Conservation (phyloP, 2,888 invertebrate genomes). For the Pheosia gnoma region DNA sequence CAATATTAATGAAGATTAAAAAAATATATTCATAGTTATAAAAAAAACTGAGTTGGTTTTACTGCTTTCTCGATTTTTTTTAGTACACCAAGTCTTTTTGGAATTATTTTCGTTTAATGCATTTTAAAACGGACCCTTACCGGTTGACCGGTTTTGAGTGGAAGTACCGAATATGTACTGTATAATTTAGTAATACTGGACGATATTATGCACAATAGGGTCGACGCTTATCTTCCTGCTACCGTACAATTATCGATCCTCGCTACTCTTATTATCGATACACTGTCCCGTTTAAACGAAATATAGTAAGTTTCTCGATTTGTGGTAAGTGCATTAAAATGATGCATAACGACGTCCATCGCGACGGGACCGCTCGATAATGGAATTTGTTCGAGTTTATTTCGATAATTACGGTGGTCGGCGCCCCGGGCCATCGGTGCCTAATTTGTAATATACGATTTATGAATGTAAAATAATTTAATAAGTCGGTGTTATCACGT, state of each 20-base stretch:
- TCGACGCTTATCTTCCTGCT: constrained; percentile 68
- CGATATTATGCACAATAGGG: constrained; percentile 78
- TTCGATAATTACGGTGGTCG: constrained; percentile 56
- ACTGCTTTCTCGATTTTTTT: not conserved
- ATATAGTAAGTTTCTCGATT: constrained; percentile 60
- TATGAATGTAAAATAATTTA: constrained; percentile 57
- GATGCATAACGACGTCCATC: constrained; percentile 64
- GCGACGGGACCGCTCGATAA: constrained; percentile 40
- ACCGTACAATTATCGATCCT: constrained; percentile 73
- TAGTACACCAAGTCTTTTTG: not conserved
- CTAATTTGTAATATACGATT: constrained; percentile 64
- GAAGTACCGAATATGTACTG: constrained; percentile 41
- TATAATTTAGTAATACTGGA: constrained; percentile 76
- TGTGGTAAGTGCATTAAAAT: constrained; percentile 69
- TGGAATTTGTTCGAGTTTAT: constrained; percentile 67
- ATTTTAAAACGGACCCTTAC: constrained; percentile 17
- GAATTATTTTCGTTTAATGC: constrained; percentile 13
- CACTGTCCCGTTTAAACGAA: constrained; percentile 55
- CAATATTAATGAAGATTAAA: too few relatives aligned
- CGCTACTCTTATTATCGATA: constrained; percentile 62
- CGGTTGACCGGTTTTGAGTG: constrained; percentile 48
- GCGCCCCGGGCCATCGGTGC: constrained; percentile 38
- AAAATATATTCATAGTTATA: too few relatives aligned
- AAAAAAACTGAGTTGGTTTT: not conserved
- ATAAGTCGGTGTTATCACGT: constrained; percentile 53